A percentile compares a stretch with the other conserved stretches of the same genome.
Evolutionary conservation across 2,888 invertebrate species (phyloP).

Genomic region (Hemaris fuciformis): DNA sequence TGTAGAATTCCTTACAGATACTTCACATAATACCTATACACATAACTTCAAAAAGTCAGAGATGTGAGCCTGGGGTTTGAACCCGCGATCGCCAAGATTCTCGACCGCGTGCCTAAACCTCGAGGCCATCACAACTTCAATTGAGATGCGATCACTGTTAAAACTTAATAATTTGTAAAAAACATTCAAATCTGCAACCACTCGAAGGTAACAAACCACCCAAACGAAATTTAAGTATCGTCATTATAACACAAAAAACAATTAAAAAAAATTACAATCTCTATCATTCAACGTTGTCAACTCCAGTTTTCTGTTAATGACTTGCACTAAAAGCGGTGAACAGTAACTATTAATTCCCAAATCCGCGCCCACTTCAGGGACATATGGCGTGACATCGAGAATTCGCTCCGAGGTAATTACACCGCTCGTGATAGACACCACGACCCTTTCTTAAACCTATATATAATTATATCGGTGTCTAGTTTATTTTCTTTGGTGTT

Average conservation of each 20-base stretch:
- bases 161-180: too few relatives aligned
- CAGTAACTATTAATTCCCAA: conserved; percentile 23
- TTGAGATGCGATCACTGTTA: too few relatives aligned
- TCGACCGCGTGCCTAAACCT: too few relatives aligned
- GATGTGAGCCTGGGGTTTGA: too few relatives aligned
- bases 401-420: conserved; percentile 74
- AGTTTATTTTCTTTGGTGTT: not conserved
- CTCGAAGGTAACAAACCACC: too few relatives aligned
- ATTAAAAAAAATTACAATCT: not conserved
- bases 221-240: too few relatives aligned
- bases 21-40: too few relatives aligned
- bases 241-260: not conserved
- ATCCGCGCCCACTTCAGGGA: conserved; percentile 59
- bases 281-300: not conserved
- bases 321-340: not conserved
- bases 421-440: conserved; percentile 64
- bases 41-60: too few relatives aligned
- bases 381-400: conserved; percentile 76
- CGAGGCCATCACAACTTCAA: too few relatives aligned
- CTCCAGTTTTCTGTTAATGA: not conserved
- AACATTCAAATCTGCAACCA: too few relatives aligned
- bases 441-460: conserved; percentile 47
- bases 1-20: too few relatives aligned
- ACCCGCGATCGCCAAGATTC: too few relatives aligned
- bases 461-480: not conserved